A percentile compares a stretch with the other conserved stretches of the same genome.
Conservation (phyloP, 2,113 vertebrate genomes). For the Phoxinus phoxinus region DNA sequence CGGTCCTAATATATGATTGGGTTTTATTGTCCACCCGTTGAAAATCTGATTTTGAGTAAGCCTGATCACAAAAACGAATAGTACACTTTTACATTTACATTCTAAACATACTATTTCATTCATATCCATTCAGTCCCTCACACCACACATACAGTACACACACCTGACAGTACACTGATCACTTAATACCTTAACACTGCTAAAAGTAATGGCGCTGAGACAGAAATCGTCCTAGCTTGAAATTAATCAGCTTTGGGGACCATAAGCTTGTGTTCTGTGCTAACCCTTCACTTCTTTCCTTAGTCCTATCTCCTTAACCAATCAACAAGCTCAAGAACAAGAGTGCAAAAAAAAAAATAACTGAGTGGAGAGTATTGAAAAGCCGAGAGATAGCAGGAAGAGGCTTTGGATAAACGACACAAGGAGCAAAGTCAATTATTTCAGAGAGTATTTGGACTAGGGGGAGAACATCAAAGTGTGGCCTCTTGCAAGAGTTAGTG, state of each 20-base stretch:
- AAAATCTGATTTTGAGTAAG: not conserved
- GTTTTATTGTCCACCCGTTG: not conserved
- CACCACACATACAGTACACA: constrained; percentile 14
- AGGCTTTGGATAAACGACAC: constrained; percentile 32
- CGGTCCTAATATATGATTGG: not conserved
- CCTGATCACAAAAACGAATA: too few relatives aligned
- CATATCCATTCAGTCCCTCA: not conserved
- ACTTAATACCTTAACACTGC: constrained; percentile 62
- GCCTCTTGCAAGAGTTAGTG: constrained; percentile 61
- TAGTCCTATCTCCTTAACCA: constrained; percentile 62
- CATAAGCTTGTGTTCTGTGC: constrained; percentile 50
- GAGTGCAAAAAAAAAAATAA: constrained; percentile 17
- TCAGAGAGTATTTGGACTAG: constrained; percentile 29
- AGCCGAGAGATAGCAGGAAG: constrained; percentile 45
- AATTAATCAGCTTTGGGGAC: constrained; percentile 68
- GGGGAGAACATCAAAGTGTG: constrained; percentile 65
- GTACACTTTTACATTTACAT: too few relatives aligned
- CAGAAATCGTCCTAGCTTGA: constrained; percentile 58
- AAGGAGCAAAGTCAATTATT: constrained; percentile 49
- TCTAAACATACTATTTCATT: too few relatives aligned
- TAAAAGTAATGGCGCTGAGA: constrained; percentile 61
- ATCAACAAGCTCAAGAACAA: constrained; percentile 60
- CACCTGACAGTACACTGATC: constrained; percentile 53
- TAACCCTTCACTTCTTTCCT: constrained; percentile 54
- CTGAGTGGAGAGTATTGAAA: constrained; percentile 41